Evolutionary conservation across 2,113 vertebrate genomes (phyloP).

Genomic region (Mixornis gularis): DNA sequence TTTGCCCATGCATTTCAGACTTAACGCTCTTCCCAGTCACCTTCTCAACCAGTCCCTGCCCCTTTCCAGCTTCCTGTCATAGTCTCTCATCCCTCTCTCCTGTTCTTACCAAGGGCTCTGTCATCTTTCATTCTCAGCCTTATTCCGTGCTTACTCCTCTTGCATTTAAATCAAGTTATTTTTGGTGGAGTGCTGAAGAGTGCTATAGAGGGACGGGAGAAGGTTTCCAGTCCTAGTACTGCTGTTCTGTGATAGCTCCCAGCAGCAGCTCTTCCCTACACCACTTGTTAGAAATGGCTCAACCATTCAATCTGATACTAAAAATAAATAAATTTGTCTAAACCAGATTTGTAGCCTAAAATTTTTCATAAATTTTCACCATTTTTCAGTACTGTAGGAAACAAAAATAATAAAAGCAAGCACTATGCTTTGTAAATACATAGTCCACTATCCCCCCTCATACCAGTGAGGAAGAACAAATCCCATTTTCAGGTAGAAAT

Average conservation of each 20-base stretch:
- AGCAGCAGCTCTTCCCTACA: background rate
- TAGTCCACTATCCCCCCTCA: background rate
- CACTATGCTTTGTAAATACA: background rate
- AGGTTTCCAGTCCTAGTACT: background rate
- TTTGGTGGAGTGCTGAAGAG: background rate
- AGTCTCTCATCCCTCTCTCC: background rate
- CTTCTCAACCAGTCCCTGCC: background rate
- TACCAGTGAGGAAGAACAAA: background rate
- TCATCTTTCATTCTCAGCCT: background rate
- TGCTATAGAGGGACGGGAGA: background rate
- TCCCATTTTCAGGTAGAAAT: background rate
- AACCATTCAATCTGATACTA: background rate
- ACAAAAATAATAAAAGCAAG: background rate
- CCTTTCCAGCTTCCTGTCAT: background rate
- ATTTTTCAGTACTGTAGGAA: background rate
- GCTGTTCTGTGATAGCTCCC: background rate
- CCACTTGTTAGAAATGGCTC: background rate
- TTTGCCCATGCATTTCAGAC: background rate
- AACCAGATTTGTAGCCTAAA: background rate
- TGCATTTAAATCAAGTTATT: background rate
- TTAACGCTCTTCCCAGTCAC: fast-evolving
- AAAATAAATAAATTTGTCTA: background rate
- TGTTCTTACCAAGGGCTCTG: background rate
- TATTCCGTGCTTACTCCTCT: background rate
- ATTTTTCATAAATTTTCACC: background rate